Evolutionary conservation across 2,113 vertebrate species (phyloP), one percentile per base, ranked within the genome.

Genomic region (Spea bombifrons): DNA sequence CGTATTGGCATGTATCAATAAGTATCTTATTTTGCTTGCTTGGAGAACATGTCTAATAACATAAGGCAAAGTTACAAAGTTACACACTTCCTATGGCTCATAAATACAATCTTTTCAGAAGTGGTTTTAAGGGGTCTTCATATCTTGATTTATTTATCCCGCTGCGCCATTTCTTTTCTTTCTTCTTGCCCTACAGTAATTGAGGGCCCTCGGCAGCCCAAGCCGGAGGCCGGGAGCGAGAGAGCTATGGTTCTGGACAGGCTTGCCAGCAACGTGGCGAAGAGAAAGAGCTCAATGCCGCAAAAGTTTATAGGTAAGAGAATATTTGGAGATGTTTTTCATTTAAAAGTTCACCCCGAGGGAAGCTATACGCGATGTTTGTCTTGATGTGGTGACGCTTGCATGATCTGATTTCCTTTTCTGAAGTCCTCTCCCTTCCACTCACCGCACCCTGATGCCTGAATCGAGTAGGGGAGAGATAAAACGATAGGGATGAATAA

Each of bases 281-380:
- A 96, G 84, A 88, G 96, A 83, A 98, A 98, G 92, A 96, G 95
- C 85, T 94, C 96, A 43, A 96, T 98, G 96, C 96, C 96, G 47
- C 96, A 97, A 88, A 97, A 96, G 89, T 97, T 97, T 85, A 95
- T 95, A 48, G 96, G 96, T 97, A 95, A 95, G 94, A 90, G 84
- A 72, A 80, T 78, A 30, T 30, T 30, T 30, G 30, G 30, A 30
- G 30, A 30, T 30, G 2, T 30, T 30, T 30, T 30, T 30, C 30
- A 30, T 30, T 1, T 30, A 30, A 30, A 30, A 30, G 30, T 30
- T 30, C 30, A n/a, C n/a, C n/a, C n/a, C n/a, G n/a, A 30, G 30
- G 30, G 30, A 30, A 30, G 30, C 30, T 30, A 30, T 30, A 30
- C 2, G 30, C 2, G 30, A 30, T 30, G 30, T 30, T 2, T 30